phyloP scores from a whole-genome alignment of 2,113 vertebrate species.

The Dasypus novemcinctus region DNA sequence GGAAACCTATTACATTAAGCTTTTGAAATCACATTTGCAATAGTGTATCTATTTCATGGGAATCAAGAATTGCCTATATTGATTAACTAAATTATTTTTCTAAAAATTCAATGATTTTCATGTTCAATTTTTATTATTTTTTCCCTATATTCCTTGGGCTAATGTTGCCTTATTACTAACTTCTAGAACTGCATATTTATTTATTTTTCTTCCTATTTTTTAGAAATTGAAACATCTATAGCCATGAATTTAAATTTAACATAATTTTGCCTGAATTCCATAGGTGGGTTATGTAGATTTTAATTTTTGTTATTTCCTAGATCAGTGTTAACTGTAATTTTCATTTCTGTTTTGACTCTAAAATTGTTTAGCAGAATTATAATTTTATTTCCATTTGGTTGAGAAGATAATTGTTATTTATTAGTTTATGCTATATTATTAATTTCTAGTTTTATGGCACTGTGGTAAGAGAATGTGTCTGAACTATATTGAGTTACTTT shows the following conservation, averaged over 20 bases:
- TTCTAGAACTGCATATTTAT: background rate
- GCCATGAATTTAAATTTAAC: background rate
- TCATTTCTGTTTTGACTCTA: background rate
- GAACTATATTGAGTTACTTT: background rate
- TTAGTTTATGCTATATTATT: background rate
- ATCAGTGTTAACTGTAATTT: background rate
- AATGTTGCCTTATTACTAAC: background rate
- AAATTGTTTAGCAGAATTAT: background rate
- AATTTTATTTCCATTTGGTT: background rate
- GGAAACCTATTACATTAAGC: background rate
- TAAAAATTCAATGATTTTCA: background rate
- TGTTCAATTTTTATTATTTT: background rate
- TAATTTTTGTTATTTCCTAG: background rate
- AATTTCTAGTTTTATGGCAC: background rate
- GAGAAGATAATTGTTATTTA: background rate
- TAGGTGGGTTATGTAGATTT: background rate
- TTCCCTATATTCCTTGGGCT: background rate
- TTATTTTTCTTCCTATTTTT: background rate
- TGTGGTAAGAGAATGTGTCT: background rate
- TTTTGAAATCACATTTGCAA: background rate
- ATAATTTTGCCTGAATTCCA: background rate
- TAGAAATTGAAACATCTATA: background rate
- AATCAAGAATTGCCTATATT: background rate
- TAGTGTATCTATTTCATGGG: background rate
- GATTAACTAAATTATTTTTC: background rate